These are phyloP conservation scores for Parauchenoglanis punctatus DNA, from an alignment of 2,797 vertebrate species.

Conservation along the genomic window DNA sequence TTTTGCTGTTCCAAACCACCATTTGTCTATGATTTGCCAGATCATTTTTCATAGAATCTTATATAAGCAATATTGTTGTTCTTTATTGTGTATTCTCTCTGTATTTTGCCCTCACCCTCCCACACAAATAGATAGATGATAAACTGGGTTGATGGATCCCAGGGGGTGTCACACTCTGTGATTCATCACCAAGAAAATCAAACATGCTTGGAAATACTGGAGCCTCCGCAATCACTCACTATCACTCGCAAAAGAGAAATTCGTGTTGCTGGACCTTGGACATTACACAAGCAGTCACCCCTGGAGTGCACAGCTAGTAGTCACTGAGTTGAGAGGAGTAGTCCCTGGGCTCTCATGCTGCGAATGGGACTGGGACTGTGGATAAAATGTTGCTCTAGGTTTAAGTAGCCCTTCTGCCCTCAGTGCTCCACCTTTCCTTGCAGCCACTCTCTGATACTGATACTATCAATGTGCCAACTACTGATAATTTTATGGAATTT, in stretches of 20 bases:
- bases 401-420: background rate
- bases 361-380: background rate
- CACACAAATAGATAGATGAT: background rate
- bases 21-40: background rate
- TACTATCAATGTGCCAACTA: background rate
- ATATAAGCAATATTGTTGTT: constrained; percentile 1
- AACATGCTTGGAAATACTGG: background rate
- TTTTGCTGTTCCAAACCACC: background rate
- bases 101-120: background rate
- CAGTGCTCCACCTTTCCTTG: background rate
- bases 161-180: background rate
- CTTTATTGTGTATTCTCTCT: background rate
- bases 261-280: background rate
- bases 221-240: background rate
- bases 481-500: background rate
- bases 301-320: background rate
- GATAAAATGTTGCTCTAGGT: background rate
- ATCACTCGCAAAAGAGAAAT: background rate
- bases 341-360: background rate
- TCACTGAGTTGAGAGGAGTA: background rate
- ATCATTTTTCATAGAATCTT: background rate
- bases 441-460: background rate
- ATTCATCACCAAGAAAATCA: background rate
- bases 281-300: background rate
- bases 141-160: background rate